A percentile compares a stretch with the other conserved stretches of the same genome.
These are phyloP conservation scores for Drosophila pachea DNA, from an alignment of 1,140 invertebrate species.

Conservation along the genomic window DNA sequence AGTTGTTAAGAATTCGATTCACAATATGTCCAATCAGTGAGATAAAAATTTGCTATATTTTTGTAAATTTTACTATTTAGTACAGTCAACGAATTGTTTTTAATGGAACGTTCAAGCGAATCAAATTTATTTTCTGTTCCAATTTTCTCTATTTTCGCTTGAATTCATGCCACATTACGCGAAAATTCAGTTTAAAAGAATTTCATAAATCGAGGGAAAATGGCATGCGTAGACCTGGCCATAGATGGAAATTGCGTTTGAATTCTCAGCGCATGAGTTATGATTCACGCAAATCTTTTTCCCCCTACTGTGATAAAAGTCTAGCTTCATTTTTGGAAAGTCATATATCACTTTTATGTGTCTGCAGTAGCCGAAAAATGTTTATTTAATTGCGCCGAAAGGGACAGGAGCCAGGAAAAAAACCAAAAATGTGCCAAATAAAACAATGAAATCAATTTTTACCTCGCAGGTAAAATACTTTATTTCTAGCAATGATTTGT, in stretches of 20 bases:
- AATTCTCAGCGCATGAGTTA: background rate
- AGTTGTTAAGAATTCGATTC: background rate
- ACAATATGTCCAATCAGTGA: too few relatives aligned
- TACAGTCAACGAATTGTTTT: too few relatives aligned
- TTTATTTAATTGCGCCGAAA: constrained; percentile 16
- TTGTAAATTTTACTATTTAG: too few relatives aligned
- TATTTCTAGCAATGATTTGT: constrained; percentile 10
- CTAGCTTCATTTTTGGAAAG: background rate
- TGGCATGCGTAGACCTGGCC: background rate
- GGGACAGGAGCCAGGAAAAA: background rate
- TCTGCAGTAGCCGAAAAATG: constrained; percentile 3
- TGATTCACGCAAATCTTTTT: constrained; percentile 1
- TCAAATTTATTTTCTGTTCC: too few relatives aligned
- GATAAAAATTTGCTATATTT: too few relatives aligned
- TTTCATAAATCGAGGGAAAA: background rate
- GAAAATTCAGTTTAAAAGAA: background rate
- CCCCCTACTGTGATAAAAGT: background rate
- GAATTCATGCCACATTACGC: too few relatives aligned
- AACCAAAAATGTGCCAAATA: constrained; percentile 6
- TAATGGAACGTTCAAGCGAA: too few relatives aligned
- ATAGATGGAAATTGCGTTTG: too few relatives aligned
- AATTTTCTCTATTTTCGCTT: too few relatives aligned
- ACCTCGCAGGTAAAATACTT: constrained; percentile 11
- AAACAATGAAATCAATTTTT: constrained; percentile 4
- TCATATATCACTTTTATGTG: constrained; percentile 23